phyloP scores from a whole-genome alignment of 2,888 invertebrate genomes.

The Charanyca ferruginea region DNA sequence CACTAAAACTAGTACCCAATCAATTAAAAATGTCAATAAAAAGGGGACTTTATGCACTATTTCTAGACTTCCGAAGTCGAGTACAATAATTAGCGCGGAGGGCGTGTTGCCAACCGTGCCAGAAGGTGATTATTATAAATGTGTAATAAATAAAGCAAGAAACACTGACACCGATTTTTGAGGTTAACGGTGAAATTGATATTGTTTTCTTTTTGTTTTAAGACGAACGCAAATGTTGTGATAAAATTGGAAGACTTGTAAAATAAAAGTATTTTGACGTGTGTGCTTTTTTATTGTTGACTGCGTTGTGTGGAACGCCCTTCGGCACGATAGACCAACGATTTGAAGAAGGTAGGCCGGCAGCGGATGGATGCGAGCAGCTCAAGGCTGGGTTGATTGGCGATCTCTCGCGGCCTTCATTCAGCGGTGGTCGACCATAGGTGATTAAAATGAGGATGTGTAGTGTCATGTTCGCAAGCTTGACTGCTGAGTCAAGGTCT shows the following conservation, averaged over 20 bases:
- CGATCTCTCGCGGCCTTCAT: too few relatives aligned
- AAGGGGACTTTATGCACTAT: slow-evolving; percentile 16
- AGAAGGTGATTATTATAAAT: slow-evolving; percentile 51
- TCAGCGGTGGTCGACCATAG: too few relatives aligned
- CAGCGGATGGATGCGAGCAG: too few relatives aligned
- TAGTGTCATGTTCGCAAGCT: too few relatives aligned
- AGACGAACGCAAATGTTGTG: neutral
- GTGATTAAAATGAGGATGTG: too few relatives aligned
- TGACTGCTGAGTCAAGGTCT: too few relatives aligned
- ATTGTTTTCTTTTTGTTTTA: slow-evolving; percentile 19
- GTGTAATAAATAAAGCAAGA: slow-evolving; percentile 42
- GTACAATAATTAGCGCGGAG: slow-evolving; percentile 45
- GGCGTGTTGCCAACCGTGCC: slow-evolving; percentile 58
- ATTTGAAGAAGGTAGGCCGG: too few relatives aligned
- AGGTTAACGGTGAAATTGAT: slow-evolving; percentile 12
- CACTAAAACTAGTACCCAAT: slow-evolving; percentile 1
- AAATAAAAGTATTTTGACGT: neutral
- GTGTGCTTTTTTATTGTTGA: neutral
- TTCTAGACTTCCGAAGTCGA: slow-evolving; percentile 33
- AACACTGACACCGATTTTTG: slow-evolving; percentile 36
- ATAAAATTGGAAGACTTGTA: neutral
- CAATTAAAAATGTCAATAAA: slow-evolving; percentile 31
- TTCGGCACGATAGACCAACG: too few relatives aligned
- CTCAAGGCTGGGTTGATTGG: too few relatives aligned
- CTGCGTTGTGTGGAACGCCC: too few relatives aligned